Percentiles rank a stretch among this genome's conserved stretches.
These are phyloP conservation scores for Serinus canaria DNA, from an alignment of 2,113 vertebrate species.

Conservation along the genomic window DNA sequence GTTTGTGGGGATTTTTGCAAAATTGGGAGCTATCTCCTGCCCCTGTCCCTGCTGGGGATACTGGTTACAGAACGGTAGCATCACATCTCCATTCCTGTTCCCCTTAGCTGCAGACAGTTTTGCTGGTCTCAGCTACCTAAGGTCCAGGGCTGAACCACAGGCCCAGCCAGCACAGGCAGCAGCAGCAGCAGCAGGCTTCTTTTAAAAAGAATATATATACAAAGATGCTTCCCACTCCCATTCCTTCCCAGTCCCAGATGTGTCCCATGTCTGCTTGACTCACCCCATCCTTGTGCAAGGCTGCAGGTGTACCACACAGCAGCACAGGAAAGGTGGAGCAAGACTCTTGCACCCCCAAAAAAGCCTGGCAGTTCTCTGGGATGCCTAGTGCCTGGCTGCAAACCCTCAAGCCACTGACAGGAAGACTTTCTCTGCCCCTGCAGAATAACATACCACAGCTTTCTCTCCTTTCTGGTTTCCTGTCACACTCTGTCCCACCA, in stretches of 20 bases:
- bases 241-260: background rate
- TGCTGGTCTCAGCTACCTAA: background rate
- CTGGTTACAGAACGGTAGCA: background rate
- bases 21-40: background rate
- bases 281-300: background rate
- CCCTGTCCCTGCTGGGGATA: background rate
- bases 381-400: background rate
- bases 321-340: background rate
- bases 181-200: background rate
- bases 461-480: background rate
- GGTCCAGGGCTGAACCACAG: background rate
- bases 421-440: background rate
- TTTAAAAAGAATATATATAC: background rate
- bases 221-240: background rate
- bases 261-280: rapidly evolving
- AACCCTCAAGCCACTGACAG: background rate
- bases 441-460: background rate
- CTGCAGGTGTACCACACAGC: background rate
- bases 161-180: background rate
- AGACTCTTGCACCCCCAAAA: background rate
- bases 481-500: background rate
- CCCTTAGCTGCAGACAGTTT: background rate
- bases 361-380: background rate
- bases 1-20: background rate
- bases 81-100: background rate